These are phyloP conservation scores for Tipula vernalis DNA, from an alignment of 2,888 invertebrate genomes.

Conservation along the genomic window DNA sequence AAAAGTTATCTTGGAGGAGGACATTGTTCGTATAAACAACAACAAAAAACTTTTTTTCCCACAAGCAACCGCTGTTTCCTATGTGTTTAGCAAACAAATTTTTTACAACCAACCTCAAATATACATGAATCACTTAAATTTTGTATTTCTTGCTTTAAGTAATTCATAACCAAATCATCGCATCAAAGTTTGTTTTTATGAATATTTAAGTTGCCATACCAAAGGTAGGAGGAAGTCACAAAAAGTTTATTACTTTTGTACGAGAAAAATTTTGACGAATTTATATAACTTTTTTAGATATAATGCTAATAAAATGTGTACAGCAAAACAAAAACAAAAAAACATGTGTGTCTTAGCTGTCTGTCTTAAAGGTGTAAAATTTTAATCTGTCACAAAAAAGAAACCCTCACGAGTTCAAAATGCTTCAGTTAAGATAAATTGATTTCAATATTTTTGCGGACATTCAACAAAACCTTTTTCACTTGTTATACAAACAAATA, in stretches of 20 bases:
- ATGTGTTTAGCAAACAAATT: no score
- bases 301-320: no score
- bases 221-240: not conserved
- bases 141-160: not conserved
- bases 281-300: not conserved
- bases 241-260: not conserved
- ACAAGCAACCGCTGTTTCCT: no score
- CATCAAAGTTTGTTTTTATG: not conserved
- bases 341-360: not conserved
- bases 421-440: not conserved
- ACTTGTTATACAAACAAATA: not conserved
- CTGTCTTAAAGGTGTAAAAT: not conserved
- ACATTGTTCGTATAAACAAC: not conserved
- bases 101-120: no score
- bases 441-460: not conserved
- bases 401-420: not conserved
- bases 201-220: not conserved
- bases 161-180: not conserved
- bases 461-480: not conserved
- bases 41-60: no score
- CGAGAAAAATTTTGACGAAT: not conserved
- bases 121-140: no score
- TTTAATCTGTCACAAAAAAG: not conserved
- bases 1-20: not conserved
- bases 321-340: no score